Percentiles rank a stretch among this genome's conserved stretches.
Evolutionary conservation across 2,888 invertebrate genomes (phyloP).

Genomic region (Hymenopus coronatus): DNA sequence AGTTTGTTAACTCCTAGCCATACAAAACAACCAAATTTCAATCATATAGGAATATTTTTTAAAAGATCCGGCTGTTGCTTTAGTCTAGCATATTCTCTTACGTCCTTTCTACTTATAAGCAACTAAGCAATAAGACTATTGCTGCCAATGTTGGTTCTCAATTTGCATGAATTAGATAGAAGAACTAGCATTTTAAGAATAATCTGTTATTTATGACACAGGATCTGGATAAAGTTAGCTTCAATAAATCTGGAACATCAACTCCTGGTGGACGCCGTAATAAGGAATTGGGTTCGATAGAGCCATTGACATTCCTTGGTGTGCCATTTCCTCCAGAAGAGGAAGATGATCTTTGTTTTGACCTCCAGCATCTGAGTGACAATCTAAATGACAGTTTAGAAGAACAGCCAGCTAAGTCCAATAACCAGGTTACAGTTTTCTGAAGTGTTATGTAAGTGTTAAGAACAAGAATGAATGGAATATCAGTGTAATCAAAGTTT

Average conservation of each 20-base stretch:
- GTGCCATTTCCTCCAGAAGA: neutral
- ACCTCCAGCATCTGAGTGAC: neutral
- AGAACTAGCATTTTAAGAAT: too few species aligned
- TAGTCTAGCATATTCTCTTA: too few species aligned
- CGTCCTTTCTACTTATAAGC: too few species aligned
- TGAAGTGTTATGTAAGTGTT: neutral
- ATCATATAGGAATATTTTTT: too few species aligned
- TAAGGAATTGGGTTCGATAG: neutral
- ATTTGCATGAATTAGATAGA: too few species aligned
- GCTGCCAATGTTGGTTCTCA: too few species aligned
- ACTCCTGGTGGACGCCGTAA: neutral
- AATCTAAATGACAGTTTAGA: neutral
- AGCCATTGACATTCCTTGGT: neutral
- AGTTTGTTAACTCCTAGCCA: too few species aligned
- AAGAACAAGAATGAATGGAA: too few species aligned
- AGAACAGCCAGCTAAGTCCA: neutral
- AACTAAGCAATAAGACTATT: too few species aligned
- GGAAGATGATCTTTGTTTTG: neutral
- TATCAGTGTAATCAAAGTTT: too few species aligned
- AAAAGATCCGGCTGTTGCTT: too few species aligned
- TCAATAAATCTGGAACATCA: neutral
- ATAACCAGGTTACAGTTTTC: neutral
- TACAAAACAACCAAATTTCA: too few species aligned
- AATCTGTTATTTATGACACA: neutral
- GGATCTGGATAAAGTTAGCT: neutral